Evolutionary conservation across 1,140 invertebrate genomes (phyloP).

Genomic region (Leptoteleia sp.): DNA sequence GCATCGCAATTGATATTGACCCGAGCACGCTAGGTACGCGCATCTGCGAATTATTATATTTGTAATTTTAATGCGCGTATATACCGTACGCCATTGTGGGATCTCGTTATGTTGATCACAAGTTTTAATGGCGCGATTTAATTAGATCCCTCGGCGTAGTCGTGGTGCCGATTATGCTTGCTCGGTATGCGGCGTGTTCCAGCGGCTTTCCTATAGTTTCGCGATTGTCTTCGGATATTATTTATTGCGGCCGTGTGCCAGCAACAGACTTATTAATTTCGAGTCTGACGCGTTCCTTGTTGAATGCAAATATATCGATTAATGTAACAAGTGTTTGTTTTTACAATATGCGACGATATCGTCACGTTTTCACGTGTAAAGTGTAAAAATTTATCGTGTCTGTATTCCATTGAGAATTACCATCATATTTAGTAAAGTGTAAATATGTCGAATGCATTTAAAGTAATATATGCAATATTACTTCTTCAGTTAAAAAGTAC

Average conservation of each 20-base stretch:
- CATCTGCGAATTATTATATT: constrained; percentile 56
- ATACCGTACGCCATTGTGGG: constrained; percentile 56
- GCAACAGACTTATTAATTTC: constrained; percentile 9
- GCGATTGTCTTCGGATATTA: constrained; percentile 6
- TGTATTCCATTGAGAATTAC: not conserved
- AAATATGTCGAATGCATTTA: no score
- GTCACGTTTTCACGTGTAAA: no score
- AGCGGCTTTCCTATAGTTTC: constrained; percentile 3
- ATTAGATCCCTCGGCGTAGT: constrained; percentile 29
- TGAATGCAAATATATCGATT: no score
- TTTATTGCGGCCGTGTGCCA: not conserved
- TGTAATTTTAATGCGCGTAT: constrained; percentile 59
- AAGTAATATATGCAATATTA: no score
- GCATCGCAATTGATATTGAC: constrained; percentile 55
- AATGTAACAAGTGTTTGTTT: no score
- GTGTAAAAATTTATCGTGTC: no score
- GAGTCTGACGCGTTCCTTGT: no score
- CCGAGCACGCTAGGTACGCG: constrained; percentile 10
- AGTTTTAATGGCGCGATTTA: constrained; percentile 43
- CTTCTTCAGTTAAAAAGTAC: no score
- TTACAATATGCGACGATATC: constrained; percentile 1
- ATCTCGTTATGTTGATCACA: constrained; percentile 31
- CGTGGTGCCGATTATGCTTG: not conserved
- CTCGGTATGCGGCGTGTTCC: constrained; percentile 16
- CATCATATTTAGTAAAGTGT: not conserved